phyloP scores from a whole-genome alignment of 2,888 invertebrate species.

The Callyntrura guangdongensis region DNA sequence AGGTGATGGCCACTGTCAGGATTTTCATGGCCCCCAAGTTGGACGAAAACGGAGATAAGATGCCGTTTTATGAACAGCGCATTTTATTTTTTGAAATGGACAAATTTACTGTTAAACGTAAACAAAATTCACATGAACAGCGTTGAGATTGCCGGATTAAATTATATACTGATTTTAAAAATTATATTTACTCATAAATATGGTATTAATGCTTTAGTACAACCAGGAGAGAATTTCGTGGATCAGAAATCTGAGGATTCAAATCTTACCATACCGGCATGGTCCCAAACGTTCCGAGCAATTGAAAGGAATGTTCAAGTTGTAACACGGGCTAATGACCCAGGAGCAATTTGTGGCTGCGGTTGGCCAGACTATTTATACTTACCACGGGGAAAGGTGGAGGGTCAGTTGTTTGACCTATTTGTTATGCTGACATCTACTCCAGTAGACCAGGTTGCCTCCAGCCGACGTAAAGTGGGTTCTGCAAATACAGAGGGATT shows the following conservation, averaged over 20 bases:
- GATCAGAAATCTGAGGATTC: conserved; percentile 90
- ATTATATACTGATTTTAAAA: background rate
- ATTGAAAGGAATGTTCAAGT: conserved; percentile 86
- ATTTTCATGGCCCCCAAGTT: conserved; percentile 90
- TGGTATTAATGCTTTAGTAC: conserved; percentile 82
- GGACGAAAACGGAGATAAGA: conserved; percentile 89
- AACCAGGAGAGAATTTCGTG: conserved; percentile 88
- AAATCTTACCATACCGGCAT: conserved; percentile 93
- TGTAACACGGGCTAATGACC: conserved; percentile 86
- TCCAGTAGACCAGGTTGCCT: conserved; percentile 24
- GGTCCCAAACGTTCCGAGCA: conserved; percentile 91
- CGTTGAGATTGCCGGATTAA: too few relatives aligned
- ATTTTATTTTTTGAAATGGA: conserved; percentile 91
- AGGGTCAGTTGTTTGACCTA: conserved; percentile 55
- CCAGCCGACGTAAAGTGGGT: conserved; percentile 39
- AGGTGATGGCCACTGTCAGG: conserved; percentile 89
- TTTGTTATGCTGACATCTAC: conserved; percentile 50
- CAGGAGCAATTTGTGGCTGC: conserved; percentile 57
- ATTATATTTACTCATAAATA: conserved; percentile 12
- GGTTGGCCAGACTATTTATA: conserved; percentile 58
- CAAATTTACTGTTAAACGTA: conserved; percentile 88
- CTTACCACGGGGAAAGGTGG: conserved; percentile 20
- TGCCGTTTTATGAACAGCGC: conserved; percentile 89
- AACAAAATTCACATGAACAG: background rate
- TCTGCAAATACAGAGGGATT: conserved; percentile 86